Conservation (phyloP, 1,140 invertebrate species). For the Zaprionus nigranus region DNA sequence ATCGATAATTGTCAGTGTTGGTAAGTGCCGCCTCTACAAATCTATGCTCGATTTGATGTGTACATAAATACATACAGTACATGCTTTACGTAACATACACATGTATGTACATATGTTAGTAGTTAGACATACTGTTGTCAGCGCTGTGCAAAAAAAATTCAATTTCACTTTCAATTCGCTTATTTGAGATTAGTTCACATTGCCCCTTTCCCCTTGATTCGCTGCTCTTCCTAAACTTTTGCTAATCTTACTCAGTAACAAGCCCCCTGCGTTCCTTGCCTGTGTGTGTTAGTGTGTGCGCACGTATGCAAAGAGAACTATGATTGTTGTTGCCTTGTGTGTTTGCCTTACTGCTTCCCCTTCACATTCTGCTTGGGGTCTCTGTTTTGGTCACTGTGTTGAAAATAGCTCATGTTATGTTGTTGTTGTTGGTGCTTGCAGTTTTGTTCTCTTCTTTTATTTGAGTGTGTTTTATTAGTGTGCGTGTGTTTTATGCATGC, state of each 20-base stretch:
- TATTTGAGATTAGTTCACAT: slow-evolving; percentile 40
- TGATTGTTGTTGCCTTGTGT: slow-evolving; percentile 28
- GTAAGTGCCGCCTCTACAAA: too few species aligned
- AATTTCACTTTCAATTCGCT: slow-evolving; percentile 53
- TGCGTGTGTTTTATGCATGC: slow-evolving; percentile 16
- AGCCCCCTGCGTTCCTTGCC: neutral
- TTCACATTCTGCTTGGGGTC: slow-evolving; percentile 22
- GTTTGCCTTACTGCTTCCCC: slow-evolving; percentile 32
- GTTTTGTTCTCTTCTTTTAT: slow-evolving; percentile 43
- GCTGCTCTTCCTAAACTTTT: slow-evolving; percentile 21
- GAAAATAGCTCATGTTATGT: slow-evolving; percentile 48
- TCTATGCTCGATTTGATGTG: too few species aligned
- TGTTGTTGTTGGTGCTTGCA: slow-evolving; percentile 18
- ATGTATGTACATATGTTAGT: slow-evolving; percentile 2
- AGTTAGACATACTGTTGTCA: neutral
- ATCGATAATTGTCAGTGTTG: too few species aligned
- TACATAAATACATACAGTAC: slow-evolving; percentile 6
- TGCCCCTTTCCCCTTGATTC: neutral
- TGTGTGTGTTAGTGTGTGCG: slow-evolving; percentile 1
- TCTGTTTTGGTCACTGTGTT: slow-evolving; percentile 45
- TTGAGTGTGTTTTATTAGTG: slow-evolving; percentile 31
- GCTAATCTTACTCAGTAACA: slow-evolving; percentile 34
- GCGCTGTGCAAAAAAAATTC: slow-evolving; percentile 14
- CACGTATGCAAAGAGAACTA: slow-evolving; percentile 3
- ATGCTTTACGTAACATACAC: neutral